Evolutionary conservation across 2,888 invertebrate species (phyloP).

Genomic region (Pristionchus entomophagus): DNA sequence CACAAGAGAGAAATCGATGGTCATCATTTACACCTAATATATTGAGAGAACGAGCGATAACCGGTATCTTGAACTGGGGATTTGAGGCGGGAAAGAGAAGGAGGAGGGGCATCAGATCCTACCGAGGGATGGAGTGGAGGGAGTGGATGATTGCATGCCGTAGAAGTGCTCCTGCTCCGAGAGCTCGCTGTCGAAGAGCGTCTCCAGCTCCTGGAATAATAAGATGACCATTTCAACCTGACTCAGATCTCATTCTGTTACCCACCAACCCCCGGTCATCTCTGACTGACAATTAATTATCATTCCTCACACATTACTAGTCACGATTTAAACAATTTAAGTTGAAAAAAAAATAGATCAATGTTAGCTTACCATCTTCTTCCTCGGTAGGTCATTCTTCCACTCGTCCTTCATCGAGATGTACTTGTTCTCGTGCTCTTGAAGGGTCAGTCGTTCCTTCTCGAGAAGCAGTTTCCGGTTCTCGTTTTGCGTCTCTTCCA

Average conservation of each 20-base stretch:
- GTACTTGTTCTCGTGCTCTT: conserved; percentile 72
- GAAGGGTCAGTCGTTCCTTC: conserved; percentile 70
- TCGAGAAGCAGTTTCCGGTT: conserved; percentile 72
- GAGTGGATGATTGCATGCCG: conserved; percentile 53
- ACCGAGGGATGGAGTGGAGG: conserved; percentile 43
- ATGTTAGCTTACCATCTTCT: conserved; percentile 71
- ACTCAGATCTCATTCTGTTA: conserved; percentile 11
- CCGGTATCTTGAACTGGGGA: conserved; percentile 25
- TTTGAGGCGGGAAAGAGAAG: not conserved
- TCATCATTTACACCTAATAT: conserved; percentile 14
- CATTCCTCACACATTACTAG: too few species aligned
- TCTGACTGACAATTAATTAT: too few species aligned
- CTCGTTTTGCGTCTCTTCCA: conserved; percentile 74
- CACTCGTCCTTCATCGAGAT: conserved; percentile 67
- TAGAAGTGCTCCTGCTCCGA: conserved; percentile 71
- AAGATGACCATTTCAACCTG: not conserved
- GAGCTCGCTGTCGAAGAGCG: conserved; percentile 69
- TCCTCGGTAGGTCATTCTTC: conserved; percentile 66
- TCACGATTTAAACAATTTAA: too few species aligned
- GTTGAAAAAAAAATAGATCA: too few species aligned
- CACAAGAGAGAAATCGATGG: conserved; percentile 14
- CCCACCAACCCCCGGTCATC: too few species aligned
- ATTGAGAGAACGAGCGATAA: not conserved
- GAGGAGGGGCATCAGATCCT: not conserved
- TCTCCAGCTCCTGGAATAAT: conserved; percentile 66